phyloP scores from a whole-genome alignment of 1,140 invertebrate genomes.

The Spodoptera frugiperda region DNA sequence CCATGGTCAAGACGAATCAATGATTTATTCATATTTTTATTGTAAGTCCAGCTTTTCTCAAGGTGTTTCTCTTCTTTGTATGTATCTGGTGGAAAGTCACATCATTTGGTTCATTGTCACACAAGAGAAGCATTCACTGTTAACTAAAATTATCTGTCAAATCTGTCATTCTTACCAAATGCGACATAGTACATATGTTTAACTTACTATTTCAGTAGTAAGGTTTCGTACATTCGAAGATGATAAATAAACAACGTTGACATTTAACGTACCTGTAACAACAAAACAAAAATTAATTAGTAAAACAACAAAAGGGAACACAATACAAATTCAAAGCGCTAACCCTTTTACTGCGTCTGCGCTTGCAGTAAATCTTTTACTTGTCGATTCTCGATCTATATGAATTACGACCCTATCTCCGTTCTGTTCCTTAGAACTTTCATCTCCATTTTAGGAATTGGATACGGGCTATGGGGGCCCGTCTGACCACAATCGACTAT shows the following conservation, averaged over 20 bases:
- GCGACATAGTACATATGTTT: too few species aligned
- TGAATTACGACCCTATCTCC: constrained; percentile 60
- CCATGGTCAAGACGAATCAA: too few species aligned
- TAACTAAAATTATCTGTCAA: too few species aligned
- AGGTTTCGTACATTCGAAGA: too few species aligned
- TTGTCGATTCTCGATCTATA: constrained; percentile 58
- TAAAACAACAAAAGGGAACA: constrained; percentile 4
- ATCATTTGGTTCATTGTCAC: too few species aligned
- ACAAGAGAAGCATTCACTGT: too few species aligned
- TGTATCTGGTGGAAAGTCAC: background rate
- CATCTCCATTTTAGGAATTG: constrained; percentile 75
- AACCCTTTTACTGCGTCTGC: background rate
- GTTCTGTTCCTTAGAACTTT: constrained; percentile 69
- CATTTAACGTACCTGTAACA: constrained; percentile 22
- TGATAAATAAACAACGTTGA: too few species aligned
- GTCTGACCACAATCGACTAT: constrained; percentile 57
- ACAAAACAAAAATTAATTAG: constrained; percentile 25
- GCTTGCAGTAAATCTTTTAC: constrained; percentile 50
- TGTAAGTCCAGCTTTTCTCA: background rate
- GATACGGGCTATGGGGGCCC: constrained; percentile 63
- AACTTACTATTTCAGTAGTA: too few species aligned
- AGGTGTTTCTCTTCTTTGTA: background rate
- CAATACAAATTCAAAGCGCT: background rate
- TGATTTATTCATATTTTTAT: background rate
- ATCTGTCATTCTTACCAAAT: too few species aligned